phyloP scores from a whole-genome alignment of 2,888 invertebrate genomes.

The Ypsolopha scabrella region DNA sequence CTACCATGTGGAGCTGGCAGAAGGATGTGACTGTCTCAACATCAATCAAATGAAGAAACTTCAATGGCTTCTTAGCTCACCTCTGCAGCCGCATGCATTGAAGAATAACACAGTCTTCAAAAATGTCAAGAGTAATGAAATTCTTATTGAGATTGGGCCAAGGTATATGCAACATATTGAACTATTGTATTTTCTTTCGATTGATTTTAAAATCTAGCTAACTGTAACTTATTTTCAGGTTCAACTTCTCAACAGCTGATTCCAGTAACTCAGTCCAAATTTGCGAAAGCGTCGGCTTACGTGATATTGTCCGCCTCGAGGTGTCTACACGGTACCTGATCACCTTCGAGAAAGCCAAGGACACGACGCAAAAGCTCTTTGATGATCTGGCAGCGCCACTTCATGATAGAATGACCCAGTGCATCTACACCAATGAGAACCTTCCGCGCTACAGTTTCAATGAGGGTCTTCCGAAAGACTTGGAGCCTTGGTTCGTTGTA shows the following conservation, averaged over 20 bases:
- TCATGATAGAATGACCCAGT: conserved; percentile 95
- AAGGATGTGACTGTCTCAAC: conserved; percentile 59
- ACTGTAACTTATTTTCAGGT: conserved; percentile 56
- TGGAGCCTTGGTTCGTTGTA: conserved; percentile 85
- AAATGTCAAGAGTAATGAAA: conserved; percentile 36
- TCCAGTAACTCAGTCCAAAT: conserved; percentile 97
- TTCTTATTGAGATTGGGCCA: conserved; percentile 90
- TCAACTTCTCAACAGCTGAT: conserved; percentile 95
- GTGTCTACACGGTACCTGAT: conserved; percentile 82
- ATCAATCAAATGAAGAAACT: conserved; percentile 74
- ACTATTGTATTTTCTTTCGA: conserved; percentile 2
- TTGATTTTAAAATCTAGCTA: neutral
- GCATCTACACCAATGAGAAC: conserved; percentile 78
- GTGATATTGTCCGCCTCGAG: conserved; percentile 84
- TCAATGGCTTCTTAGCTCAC: conserved; percentile 84
- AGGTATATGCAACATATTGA: conserved; percentile 57
- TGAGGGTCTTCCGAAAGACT: conserved; percentile 72
- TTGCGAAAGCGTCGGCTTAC: conserved; percentile 85
- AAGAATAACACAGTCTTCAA: conserved; percentile 63
- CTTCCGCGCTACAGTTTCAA: conserved; percentile 75
- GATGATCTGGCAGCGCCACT: conserved; percentile 71
- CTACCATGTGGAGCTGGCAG: conserved; percentile 79
- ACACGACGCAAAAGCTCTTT: conserved; percentile 39
- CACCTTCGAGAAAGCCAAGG: conserved; percentile 44
- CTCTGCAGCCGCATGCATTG: conserved; percentile 73